Percentiles rank a stretch among this genome's conserved stretches.
Evolutionary conservation across 2,113 vertebrate genomes (phyloP).

Genomic region (Salminus brasiliensis): DNA sequence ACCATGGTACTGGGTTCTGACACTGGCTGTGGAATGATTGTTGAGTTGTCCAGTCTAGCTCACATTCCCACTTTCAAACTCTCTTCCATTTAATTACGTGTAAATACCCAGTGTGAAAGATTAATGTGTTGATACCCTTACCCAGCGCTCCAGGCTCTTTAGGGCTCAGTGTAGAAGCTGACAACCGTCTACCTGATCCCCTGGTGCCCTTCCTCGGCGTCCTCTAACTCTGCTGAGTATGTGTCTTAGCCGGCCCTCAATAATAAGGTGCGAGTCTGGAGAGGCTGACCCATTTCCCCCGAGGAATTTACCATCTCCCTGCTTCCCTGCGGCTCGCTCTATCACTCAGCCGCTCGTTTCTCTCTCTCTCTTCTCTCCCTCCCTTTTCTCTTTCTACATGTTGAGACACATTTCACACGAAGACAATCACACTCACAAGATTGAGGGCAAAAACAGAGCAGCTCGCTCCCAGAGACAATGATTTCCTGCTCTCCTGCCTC

Average conservation of each 20-base stretch:
- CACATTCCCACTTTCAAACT: too few relatives aligned
- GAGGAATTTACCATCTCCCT: slow-evolving; percentile 1
- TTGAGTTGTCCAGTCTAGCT: too few relatives aligned
- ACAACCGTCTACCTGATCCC: not conserved
- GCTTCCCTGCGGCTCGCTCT: not conserved
- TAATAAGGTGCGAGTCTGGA: slow-evolving; percentile 3
- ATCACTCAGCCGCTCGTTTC: not conserved
- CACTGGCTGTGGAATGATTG: too few relatives aligned
- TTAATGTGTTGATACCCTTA: not conserved
- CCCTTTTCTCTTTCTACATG: slow-evolving; percentile 27
- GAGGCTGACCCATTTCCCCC: slow-evolving; percentile 33
- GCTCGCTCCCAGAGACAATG: slow-evolving; percentile 46
- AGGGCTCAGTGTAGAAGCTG: not conserved
- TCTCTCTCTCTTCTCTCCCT: not conserved
- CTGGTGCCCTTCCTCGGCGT: not conserved
- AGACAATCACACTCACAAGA: slow-evolving; percentile 63
- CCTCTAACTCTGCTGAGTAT: not conserved
- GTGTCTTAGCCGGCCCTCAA: slow-evolving; percentile 10
- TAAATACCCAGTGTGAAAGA: not conserved
- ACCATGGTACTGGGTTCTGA: too few relatives aligned
- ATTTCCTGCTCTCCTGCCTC: slow-evolving; percentile 54
- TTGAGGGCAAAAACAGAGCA: slow-evolving; percentile 63
- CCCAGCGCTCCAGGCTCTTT: not conserved
- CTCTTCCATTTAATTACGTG: too few relatives aligned
- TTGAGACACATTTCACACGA: slow-evolving; percentile 58